Evolutionary conservation across 2,888 invertebrate genomes (phyloP), one percentile per base, ranked within the genome.

Genomic region (Agriopis aurantiaria): DNA sequence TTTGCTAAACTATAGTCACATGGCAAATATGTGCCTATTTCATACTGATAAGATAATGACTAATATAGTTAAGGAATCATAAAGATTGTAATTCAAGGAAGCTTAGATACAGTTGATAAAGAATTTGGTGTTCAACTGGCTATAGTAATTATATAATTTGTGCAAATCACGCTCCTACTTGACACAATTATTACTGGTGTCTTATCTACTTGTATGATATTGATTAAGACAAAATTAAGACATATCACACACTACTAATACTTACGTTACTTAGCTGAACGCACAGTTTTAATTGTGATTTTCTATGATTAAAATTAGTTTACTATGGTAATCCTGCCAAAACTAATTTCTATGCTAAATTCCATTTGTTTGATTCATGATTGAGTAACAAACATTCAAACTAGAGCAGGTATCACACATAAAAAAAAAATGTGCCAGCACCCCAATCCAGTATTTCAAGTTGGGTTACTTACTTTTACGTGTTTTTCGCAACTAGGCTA

Each of bases 151-250:
- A 71, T 66, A 68, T 75, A 72, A 73, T 68, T 62, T 8, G 33
- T 97, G 75, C 97, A 97, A 92, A 74, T 74, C 62, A 65, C 3
- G 14, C 55, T 57, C 84, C 96, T 95, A 84, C 95, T 95, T 77
- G 60, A 84, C 76, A 73, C 60, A 65, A 69, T 67, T 65, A 69
- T 67, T 65, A 62, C 7, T 17, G 8, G 14, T 52, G 33, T 40
- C 41, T 69, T 69, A 63, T 68, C 59, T 53, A 14, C 40, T 52
- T 40, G 45, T 46, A 40, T 48, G 23, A 55, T 64, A 53, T 53
- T 52, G n/a, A 10, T 1, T 3, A 4, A 33, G 40, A 60, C 48
- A 41, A 40, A 11, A 17, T 57, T 11, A 51, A 58, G 57, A 45
- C 51, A 6, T 49, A 49, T n/a, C 12, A n/a, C 12, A n/a, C 12